A percentile compares a stretch with the other conserved stretches of the same genome.
Conservation (phyloP, 2,797 vertebrate genomes). For the Pseudochirops cupreus region DNA sequence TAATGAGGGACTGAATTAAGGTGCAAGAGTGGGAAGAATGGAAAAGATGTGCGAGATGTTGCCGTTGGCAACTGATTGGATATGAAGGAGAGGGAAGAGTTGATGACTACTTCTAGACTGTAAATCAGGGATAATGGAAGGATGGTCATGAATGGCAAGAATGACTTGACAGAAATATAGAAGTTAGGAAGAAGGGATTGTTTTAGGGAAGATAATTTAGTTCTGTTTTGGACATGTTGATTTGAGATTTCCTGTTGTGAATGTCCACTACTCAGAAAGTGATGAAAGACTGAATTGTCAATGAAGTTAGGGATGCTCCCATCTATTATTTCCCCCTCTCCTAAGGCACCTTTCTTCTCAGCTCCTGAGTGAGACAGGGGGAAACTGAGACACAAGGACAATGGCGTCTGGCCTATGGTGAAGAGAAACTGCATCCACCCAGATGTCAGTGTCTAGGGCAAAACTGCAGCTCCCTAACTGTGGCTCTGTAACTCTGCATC, state of each 20-base stretch:
- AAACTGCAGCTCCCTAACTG: neutral
- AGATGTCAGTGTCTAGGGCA: neutral
- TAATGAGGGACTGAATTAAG: neutral
- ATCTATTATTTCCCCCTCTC: neutral
- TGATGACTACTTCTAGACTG: neutral
- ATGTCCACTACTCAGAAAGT: neutral
- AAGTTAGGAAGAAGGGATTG: neutral
- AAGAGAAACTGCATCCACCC: neutral
- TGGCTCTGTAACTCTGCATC: neutral
- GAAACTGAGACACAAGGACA: neutral
- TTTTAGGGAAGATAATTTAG: neutral
- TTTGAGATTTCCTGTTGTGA: neutral
- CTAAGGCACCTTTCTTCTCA: neutral
- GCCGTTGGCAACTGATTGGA: neutral
- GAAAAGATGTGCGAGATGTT: neutral
- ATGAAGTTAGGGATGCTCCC: neutral
- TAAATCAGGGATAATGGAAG: neutral
- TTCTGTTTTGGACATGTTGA: neutral
- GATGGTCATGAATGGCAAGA: neutral
- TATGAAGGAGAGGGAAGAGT: neutral
- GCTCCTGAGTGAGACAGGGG: neutral
- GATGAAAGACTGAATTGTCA: neutral
- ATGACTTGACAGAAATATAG: neutral
- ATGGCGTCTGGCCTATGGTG: neutral
- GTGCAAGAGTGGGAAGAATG: neutral